Evolutionary conservation across 2,888 invertebrate species (phyloP), one percentile per base, ranked within the genome.

Genomic region (Tanaodytes sp.): DNA sequence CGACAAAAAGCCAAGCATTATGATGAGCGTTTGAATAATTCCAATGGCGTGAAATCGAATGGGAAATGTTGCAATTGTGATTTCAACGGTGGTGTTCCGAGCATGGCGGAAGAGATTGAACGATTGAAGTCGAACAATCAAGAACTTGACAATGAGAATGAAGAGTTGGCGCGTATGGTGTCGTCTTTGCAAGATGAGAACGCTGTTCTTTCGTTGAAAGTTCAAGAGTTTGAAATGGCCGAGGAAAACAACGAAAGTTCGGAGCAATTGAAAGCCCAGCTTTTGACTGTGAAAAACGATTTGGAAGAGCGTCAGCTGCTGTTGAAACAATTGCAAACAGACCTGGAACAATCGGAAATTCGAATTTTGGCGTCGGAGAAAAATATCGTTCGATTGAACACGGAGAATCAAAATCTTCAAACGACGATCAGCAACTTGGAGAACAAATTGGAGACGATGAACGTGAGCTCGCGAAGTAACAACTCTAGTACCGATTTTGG

Each of bases 31-130:
- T 15, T 49, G 14, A 45, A 16, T 11, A 49, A 49, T 8, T 2
- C 4, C 16, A 18, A 6, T 18, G 2, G 2, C 20, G 9, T 11
- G 2, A 42, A 18, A 11, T 4, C 36, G 9, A 16, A 9, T 12
- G 18, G 16, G 1, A 9, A 5, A 2, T 8, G 36, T 30, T 4
- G 9, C 6, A 45, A 4, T 9, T 18, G n/a, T 8, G 14, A 48
- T 9, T 9, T 2, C 1, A 27, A 23, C 43, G 85, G 84, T 0
- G 87, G 87, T 76, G 87, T 73, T 39, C 36, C 78, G 3, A 83
- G 86, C 1, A 65, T 88, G 36, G 87, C 88, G 45, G 85, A 86
- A 1, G 87, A 88, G 77, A 87, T 87, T 74, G 86, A 87, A 0
- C 75, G 75, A 0, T 67, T 77, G 18, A 73, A 74, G 4, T 6